Evolutionary conservation across 2,113 vertebrate genomes (phyloP), one percentile per base, ranked within the genome.

Genomic region (Colossoma macropomum): DNA sequence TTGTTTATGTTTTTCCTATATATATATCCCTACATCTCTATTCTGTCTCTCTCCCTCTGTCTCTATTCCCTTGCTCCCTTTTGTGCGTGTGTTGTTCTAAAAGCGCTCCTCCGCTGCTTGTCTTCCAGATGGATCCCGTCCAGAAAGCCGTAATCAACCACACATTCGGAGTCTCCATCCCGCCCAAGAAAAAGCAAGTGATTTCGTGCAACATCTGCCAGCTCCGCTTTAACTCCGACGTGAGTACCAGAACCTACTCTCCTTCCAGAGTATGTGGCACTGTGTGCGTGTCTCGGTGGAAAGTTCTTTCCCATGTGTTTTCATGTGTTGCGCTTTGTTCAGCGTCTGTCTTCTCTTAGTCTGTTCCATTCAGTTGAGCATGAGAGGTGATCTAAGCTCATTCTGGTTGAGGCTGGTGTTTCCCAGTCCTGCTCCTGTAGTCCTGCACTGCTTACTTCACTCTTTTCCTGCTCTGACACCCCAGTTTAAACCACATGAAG

Each of bases 71-170:
- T 80, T 56, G 41, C 30, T 12, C 41, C 9, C 60, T 65, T 74
- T 15, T 12, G 52, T 82, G 34, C 41, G 65, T 68, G 21, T 48
- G 21, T 45, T 25, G 34, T 15, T 59, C 69, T 86, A 70, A 83
- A 56, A 65, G 30, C 48, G 32, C 63, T 54, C 62, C 52, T 87
- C 28, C 76, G 77, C 48, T 75, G 38, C 85, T 70, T 89, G 10
- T 77, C 80, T 81, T 93, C 79, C 93, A 99, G 97, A 99, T 99
- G 97, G 98, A 99, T 93, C 98, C 98, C 27, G 97, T 99, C 89
- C 97, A 99, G 94, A 99, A 99, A 91, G 98, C 98, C 27, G 97
- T 99, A 63, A 98, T 99, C 92, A 99, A 98, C 92, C 98, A 99
- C 92, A 99, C 98, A 0, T 99, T 99, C 92, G 98, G 97, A 68